phyloP scores from a whole-genome alignment of 2,888 invertebrate species.

The Gibbula magus region DNA sequence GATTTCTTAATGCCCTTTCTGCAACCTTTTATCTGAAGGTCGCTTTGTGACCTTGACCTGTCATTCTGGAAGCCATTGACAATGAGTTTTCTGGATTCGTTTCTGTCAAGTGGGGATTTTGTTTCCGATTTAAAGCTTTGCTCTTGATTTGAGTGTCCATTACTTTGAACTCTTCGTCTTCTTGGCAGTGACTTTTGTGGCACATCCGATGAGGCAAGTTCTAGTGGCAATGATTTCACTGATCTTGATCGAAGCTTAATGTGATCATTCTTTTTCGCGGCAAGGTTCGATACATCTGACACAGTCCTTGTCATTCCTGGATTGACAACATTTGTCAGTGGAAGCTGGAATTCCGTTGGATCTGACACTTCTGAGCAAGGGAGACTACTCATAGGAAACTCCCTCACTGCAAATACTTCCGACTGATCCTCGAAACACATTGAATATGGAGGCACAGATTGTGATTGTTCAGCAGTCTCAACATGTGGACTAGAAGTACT shows the following conservation, averaged over 20 bases:
- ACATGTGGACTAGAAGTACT: neutral
- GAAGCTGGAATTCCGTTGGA: neutral
- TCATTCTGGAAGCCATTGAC: neutral
- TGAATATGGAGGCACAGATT: neutral
- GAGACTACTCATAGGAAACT: slow-evolving; percentile 62
- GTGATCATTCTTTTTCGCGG: neutral
- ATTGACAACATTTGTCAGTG: neutral
- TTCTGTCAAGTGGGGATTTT: neutral
- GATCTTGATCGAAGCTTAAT: neutral
- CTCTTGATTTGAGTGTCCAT: neutral
- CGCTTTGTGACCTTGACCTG: neutral
- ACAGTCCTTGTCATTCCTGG: neutral
- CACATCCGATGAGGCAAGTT: neutral
- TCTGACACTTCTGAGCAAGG: neutral
- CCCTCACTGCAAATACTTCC: slow-evolving; percentile 50
- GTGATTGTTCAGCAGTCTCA: neutral
- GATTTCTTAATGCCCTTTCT: neutral
- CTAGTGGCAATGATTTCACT: neutral
- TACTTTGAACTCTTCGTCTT: neutral
- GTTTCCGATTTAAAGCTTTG: neutral
- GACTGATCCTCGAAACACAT: neutral
- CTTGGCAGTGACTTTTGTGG: neutral
- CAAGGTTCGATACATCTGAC: neutral
- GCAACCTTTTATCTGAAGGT: neutral
- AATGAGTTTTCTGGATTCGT: neutral